These are phyloP conservation scores for Phoenicopterus ruber DNA, from an alignment of 2,113 vertebrate species.

Conservation along the genomic window DNA sequence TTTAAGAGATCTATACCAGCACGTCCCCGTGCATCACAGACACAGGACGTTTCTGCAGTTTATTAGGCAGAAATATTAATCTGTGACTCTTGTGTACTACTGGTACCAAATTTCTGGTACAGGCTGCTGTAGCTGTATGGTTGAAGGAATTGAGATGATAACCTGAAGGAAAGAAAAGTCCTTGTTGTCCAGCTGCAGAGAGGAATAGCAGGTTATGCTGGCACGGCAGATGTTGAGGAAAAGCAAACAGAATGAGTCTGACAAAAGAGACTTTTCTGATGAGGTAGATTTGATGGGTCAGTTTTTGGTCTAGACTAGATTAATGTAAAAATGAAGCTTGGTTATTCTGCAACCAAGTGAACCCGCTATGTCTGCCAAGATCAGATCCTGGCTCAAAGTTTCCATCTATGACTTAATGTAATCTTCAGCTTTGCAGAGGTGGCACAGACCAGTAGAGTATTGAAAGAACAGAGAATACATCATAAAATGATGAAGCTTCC, in stretches of 20 bases:
- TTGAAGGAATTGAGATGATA: not conserved
- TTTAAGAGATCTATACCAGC: not conserved
- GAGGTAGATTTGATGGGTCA: not conserved
- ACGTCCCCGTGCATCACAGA: not conserved
- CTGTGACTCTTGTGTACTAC: not conserved
- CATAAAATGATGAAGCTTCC: not conserved
- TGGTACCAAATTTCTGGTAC: not conserved
- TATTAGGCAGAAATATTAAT: not conserved
- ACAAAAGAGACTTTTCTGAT: not conserved
- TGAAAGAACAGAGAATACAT: accelerated
- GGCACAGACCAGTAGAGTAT: not conserved
- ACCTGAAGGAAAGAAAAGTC: not conserved
- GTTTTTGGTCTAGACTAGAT: not conserved
- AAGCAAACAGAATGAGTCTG: not conserved
- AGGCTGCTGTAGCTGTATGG: not conserved
- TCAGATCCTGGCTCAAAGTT: not conserved
- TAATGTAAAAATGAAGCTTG: not conserved
- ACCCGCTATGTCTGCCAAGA: not conserved
- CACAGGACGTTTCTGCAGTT: not conserved
- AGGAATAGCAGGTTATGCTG: not conserved
- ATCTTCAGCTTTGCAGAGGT: not conserved
- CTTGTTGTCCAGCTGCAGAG: not conserved
- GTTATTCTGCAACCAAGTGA: not conserved
- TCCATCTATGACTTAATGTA: not conserved
- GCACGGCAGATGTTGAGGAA: not conserved